Evolutionary conservation across 2,888 invertebrate genomes (phyloP), one percentile per base, ranked within the genome.

Genomic region (Nephrocerus scutellatus): DNA sequence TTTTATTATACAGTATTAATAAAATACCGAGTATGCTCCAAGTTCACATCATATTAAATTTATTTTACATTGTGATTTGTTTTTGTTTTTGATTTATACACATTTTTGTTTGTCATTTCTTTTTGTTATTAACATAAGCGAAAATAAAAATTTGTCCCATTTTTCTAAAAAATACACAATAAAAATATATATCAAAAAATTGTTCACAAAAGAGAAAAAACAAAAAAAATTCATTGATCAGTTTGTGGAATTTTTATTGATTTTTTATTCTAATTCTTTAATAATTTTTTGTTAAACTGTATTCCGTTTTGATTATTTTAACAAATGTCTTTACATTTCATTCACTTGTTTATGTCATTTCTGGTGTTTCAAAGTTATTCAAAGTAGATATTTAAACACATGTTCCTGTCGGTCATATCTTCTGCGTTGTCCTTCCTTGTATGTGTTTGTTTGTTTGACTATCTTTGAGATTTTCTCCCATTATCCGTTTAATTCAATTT

Each of bases 1-100:
- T 57, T 59, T 62, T 60, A 49, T 48, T 51, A 59, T 62, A 57
- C 63, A 64, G 62, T 60, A 63, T 62, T 60, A 51, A 59, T 62
- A 59, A 60, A 64, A 65, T 65, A 64, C 64, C 65, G 65, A 62
- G 60, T 59, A 57, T 60, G 60, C 64, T 65, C 64, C 64, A 64
- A 60, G 60, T 64, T 64, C 65, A 65, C 65, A 64, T 63, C 61
- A 56, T 62, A 61, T 43, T 43, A 47, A 42, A 38, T 37, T 44
- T 43, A 40, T 45, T 44, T 47, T 45, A 44, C 44, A 43, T 26
- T 47, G 39, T 45, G 39, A 37, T 46, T 44, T 46, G 32, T 36
- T 41, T 38, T 30, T 38, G 30, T 35, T 15, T 25, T 32, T 37
- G 8, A 22, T 22, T 22, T 22, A 9, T 22, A 9, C 23, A 6